Evolutionary conservation across 2,888 invertebrate species (phyloP).

Genomic region (Ornithoptera priamus): DNA sequence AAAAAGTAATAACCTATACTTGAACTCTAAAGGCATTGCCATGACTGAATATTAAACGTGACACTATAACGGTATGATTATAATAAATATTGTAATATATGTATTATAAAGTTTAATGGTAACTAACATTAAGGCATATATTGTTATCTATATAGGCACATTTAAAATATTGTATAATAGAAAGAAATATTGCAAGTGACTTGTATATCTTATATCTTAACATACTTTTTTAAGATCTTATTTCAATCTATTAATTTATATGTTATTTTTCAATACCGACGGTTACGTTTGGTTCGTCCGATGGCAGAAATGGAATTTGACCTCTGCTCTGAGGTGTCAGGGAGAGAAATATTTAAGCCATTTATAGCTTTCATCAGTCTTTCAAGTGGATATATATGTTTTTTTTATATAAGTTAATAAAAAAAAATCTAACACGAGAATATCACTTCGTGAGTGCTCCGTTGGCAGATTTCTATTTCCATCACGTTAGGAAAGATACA

Average conservation of each 20-base stretch:
- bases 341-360: not conserved
- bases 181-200: not conserved
- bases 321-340: not conserved
- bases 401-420: not conserved
- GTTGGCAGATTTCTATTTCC: not conserved
- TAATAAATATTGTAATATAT: not conserved
- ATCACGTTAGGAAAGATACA: not conserved
- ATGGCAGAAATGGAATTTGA: not conserved
- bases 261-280: not conserved
- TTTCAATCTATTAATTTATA: slow-evolving; percentile 2
- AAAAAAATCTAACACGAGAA: not conserved
- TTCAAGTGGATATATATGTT: not conserved
- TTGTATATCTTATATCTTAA: not conserved
- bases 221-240: not conserved
- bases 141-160: not conserved
- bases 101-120: not conserved
- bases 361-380: not conserved
- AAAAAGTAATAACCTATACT: not conserved
- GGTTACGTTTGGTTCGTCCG: not conserved
- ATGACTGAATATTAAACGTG: not conserved
- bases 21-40: not conserved
- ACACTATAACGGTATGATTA: not conserved
- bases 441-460: not conserved
- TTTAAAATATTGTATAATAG: not conserved
- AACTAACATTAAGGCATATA: not conserved